Conservation (phyloP, 2,113 vertebrate species). For the Sylvietta virens region DNA sequence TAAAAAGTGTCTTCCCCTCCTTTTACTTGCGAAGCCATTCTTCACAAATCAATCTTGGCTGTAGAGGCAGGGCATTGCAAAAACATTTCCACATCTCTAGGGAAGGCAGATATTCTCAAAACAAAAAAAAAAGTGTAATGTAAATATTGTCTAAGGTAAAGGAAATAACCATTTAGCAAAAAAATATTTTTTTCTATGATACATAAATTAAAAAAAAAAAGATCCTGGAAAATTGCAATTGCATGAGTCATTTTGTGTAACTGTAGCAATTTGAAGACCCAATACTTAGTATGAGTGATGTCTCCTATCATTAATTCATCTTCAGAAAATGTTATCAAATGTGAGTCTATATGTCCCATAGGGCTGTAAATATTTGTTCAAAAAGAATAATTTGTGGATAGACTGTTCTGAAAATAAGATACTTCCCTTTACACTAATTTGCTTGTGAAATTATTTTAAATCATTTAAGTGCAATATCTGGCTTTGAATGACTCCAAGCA, state of each 20-base stretch:
- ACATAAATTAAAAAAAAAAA: background rate
- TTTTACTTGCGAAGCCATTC: background rate
- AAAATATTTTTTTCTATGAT: background rate
- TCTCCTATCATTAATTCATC: background rate
- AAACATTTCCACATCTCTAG: background rate
- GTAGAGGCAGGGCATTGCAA: background rate
- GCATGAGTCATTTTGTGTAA: background rate
- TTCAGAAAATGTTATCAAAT: background rate
- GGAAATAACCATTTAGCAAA: background rate
- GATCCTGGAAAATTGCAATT: background rate
- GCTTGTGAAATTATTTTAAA: background rate
- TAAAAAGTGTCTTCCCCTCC: background rate
- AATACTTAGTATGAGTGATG: background rate
- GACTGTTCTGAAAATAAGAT: background rate
- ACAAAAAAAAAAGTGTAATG: background rate
- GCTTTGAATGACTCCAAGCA: background rate
- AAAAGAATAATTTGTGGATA: background rate
- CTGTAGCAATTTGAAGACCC: background rate
- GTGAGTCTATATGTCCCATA: background rate
- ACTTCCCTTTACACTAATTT: background rate
- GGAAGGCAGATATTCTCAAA: background rate
- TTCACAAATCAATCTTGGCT: background rate
- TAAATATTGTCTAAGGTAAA: background rate
- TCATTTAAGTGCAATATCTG: background rate
- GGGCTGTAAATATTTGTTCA: background rate